Base-by-base conservation (phyloP, 2,113 vertebrate genomes). In the Mystacornis crossleyi region DNA sequence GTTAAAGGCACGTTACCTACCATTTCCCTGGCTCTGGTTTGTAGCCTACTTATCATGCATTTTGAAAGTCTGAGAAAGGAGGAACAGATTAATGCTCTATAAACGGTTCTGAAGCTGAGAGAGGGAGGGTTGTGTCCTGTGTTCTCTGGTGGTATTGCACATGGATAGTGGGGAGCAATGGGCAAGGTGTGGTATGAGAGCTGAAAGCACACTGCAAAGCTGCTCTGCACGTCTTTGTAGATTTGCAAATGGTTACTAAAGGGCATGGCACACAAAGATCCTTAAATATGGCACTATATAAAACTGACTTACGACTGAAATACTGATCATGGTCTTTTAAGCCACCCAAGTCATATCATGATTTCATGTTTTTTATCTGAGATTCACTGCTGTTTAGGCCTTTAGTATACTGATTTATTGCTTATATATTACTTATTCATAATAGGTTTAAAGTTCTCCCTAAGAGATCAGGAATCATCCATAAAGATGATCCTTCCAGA, bases 81-180 rank as follows among this genome's bases (percentile, higher is more conserved):
- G 47, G 8, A 66, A 26, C 7, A 45, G 45, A 71, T 36, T 28
- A 66, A 67, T 28, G 5, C 19, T 25, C 53, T 42, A 2, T 13
- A 31, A 73, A 9, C 43, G 7, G 11, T 38, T 79, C 14, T 80
- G 31, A 85, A 48, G 25, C 11, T 28, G 25, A 40, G 60, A 62
- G 14, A 6, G 17, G 34, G 70, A 85, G 10, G 8, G 14, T 12
- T 65, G 28, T 2, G 4, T 34, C 23, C 26, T 16, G 4, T 23
- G 10, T 51, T 60, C 10, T 33, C 40, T 60, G 26, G 54, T 1
- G 8, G 8, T 5, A 33, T 14, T 40, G 24, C 23, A 51, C 18
- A 40, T 0, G 0, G 47, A 54, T 0, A 2, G 16, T 2, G 2
- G 15, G 4, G 3, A 58, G 21, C 28, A n/a, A 40, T 7, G 1